Conservation (phyloP, 2,888 invertebrate genomes). For the Limnephilus rhombicus region DNA sequence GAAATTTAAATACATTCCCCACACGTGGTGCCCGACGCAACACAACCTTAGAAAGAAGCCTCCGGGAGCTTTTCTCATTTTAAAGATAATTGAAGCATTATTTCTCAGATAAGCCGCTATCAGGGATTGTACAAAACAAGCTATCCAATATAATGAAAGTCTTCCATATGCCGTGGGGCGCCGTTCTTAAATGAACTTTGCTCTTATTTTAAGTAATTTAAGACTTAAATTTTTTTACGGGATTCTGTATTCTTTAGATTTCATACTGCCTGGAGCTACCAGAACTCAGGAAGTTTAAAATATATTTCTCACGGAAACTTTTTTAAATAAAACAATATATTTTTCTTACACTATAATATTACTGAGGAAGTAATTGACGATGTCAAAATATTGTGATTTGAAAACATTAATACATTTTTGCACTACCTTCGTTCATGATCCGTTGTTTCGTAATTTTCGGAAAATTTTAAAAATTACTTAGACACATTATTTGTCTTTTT, state of each 20-base stretch:
- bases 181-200: constrained; percentile 22
- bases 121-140: constrained; percentile 53
- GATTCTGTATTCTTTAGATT: background rate
- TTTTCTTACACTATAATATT: too few relatives aligned
- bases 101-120: constrained; percentile 57
- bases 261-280: background rate
- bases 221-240: background rate
- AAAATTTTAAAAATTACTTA: too few relatives aligned
- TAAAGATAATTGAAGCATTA: constrained; percentile 62
- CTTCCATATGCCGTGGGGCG: constrained; percentile 22
- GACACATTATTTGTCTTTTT: too few relatives aligned
- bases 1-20: constrained; percentile 63
- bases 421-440: too few relatives aligned
- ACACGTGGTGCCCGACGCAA: constrained; percentile 57
- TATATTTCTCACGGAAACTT: background rate
- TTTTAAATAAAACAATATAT: background rate
- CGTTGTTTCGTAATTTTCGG: too few relatives aligned
- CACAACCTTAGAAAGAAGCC: constrained; percentile 38
- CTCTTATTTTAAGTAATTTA: too few relatives aligned
- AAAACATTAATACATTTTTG: too few relatives aligned
- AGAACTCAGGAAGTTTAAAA: background rate
- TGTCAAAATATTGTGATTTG: too few relatives aligned
- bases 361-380: too few relatives aligned
- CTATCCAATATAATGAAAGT: constrained; percentile 58
- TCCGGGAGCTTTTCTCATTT: constrained; percentile 53